A percentile compares a stretch with the other conserved stretches of the same genome.
Conservation (phyloP, 2,888 invertebrate genomes). For the Gymnoscelis rufifasciata region DNA sequence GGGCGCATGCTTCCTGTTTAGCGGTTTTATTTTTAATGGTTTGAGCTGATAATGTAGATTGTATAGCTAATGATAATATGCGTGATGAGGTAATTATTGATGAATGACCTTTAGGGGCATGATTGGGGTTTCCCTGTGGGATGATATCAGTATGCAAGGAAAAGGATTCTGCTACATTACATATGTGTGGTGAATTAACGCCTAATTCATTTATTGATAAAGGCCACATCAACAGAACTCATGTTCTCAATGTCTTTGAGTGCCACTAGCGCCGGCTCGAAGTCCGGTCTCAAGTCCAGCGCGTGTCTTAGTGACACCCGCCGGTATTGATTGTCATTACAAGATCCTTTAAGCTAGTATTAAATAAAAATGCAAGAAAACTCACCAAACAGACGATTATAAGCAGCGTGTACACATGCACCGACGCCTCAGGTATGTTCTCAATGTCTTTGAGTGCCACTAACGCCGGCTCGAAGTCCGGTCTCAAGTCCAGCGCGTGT, state of each 20-base stretch:
- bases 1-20: slow-evolving; percentile 6
- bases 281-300: slow-evolving; percentile 90
- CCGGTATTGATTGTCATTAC: too few species aligned
- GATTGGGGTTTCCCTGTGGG: too few species aligned
- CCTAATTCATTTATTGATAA: too few species aligned
- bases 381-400: slow-evolving; percentile 91
- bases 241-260: slow-evolving; percentile 90
- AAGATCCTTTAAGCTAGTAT: too few species aligned
- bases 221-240: too few species aligned
- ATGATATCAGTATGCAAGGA: too few species aligned
- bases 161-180: too few species aligned
- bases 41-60: too few species aligned
- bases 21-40: background rate
- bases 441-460: slow-evolving; percentile 90
- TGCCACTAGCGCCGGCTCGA: slow-evolving; percentile 88
- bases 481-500: slow-evolving; percentile 90
- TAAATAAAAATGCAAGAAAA: background rate
- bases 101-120: too few species aligned
- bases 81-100: too few species aligned
- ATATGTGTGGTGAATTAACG: too few species aligned
- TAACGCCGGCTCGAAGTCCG: slow-evolving; percentile 90
- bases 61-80: too few species aligned
- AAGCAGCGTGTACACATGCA: slow-evolving; percentile 91
- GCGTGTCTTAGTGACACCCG: slow-evolving; percentile 89
- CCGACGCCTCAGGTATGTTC: slow-evolving; percentile 86